These are phyloP conservation scores for Anorthoa munda DNA, from an alignment of 2,888 invertebrate genomes.

Conservation along the genomic window DNA sequence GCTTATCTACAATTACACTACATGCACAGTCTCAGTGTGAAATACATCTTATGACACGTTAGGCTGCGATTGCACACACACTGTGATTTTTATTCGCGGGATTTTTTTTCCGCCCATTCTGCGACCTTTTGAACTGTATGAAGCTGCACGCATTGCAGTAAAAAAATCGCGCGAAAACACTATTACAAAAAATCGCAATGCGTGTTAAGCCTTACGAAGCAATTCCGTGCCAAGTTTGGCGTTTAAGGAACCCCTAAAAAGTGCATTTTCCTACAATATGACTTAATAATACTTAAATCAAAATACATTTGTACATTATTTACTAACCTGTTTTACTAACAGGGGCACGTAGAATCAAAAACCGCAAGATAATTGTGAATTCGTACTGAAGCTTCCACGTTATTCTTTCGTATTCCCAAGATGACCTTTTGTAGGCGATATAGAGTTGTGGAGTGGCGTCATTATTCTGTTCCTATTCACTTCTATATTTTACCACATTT, in stretches of 20 bases:
- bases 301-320: too few relatives aligned
- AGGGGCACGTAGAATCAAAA: too few relatives aligned
- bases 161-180: too few relatives aligned
- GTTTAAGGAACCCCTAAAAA: not conserved
- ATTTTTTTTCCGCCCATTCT: too few relatives aligned
- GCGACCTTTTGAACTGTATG: too few relatives aligned
- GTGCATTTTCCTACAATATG: not conserved
- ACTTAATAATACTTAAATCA: not conserved
- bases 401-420: constrained; percentile 76
- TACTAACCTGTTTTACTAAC: too few relatives aligned
- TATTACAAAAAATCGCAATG: too few relatives aligned
- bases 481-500: constrained; percentile 83
- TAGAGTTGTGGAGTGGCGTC: constrained; percentile 81
- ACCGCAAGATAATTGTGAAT: not conserved
- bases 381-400: constrained; percentile 71
- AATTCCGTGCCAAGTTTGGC: not conserved
- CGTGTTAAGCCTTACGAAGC: too few relatives aligned
- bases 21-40: too few relatives aligned
- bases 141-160: too few relatives aligned
- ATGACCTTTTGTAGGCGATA: constrained; percentile 87
- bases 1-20: not conserved
- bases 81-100: too few relatives aligned
- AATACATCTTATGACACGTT: constrained; percentile 5
- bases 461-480: constrained; percentile 85
- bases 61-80: too few relatives aligned